Evolutionary conservation across 2,113 vertebrate genomes (phyloP).

Genomic region (Hydrochoerus hydrochaeris): DNA sequence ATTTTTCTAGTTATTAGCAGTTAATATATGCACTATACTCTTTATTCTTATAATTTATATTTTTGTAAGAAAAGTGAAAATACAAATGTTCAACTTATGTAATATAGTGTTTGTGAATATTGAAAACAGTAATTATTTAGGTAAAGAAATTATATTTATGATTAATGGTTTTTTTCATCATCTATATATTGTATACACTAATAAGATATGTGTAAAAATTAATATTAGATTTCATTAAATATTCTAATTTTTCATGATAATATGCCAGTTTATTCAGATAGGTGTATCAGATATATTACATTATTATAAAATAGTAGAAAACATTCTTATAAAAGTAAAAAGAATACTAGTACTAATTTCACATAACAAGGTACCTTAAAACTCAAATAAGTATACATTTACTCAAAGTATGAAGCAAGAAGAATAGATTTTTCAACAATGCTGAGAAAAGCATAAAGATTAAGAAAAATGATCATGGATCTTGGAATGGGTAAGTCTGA

Average conservation of each 20-base stretch:
- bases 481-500: neutral
- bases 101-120: neutral
- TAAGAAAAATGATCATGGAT: neutral
- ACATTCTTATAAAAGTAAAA: slow-evolving; percentile 5
- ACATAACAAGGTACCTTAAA: slow-evolving; percentile 18
- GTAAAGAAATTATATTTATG: neutral
- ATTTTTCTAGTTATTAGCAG: neutral
- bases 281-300: neutral
- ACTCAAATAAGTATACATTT: neutral
- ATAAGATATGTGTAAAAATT: neutral
- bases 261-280: neutral
- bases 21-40: neutral
- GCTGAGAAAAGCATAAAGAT: neutral
- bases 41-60: neutral
- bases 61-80: neutral
- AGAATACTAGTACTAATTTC: neutral
- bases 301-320: slow-evolving; percentile 23
- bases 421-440: neutral
- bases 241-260: neutral
- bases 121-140: neutral
- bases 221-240: slow-evolving; percentile 9
- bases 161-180: neutral
- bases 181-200: neutral
- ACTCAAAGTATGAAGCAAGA: neutral
- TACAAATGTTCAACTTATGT: neutral